These are phyloP conservation scores for Tetragonisca angustula DNA, from an alignment of 2,888 invertebrate genomes.

Conservation along the genomic window DNA sequence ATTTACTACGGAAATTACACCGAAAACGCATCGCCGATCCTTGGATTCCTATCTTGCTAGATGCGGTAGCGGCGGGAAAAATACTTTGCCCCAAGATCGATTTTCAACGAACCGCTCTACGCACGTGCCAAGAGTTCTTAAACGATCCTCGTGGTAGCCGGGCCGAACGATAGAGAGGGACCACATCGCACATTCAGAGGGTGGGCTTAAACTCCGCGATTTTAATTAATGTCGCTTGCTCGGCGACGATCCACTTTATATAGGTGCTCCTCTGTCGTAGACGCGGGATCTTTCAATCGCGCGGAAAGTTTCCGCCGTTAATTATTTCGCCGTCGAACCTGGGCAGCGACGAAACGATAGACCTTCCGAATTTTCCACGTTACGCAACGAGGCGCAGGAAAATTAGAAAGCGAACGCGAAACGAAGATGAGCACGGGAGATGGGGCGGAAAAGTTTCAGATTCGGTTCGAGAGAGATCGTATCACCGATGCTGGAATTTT, in stretches of 20 bases:
- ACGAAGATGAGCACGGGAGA: slow-evolving; percentile 14
- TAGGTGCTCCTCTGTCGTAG: slow-evolving; percentile 39
- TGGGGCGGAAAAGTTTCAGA: slow-evolving; percentile 16
- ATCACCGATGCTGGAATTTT: background rate
- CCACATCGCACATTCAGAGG: too few species aligned
- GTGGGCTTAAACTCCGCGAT: slow-evolving; percentile 52
- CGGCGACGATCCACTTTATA: slow-evolving; percentile 55
- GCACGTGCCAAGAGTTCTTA: slow-evolving; percentile 27
- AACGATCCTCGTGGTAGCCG: slow-evolving; percentile 10
- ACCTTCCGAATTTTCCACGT: slow-evolving; percentile 31
- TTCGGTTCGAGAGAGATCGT: background rate
- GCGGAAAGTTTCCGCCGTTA: slow-evolving; percentile 70
- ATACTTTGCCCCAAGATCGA: background rate
- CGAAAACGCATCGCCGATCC: background rate
- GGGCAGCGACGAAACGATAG: background rate
- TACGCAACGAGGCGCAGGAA: slow-evolving; percentile 21
- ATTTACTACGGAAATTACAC: slow-evolving; percentile 19
- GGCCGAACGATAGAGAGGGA: background rate
- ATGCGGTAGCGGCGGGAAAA: background rate
- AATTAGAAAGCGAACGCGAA: slow-evolving; percentile 45
- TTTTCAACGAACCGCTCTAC: slow-evolving; percentile 3
- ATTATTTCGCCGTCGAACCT: slow-evolving; percentile 66
- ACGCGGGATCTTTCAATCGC: slow-evolving; percentile 60
- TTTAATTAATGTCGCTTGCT: slow-evolving; percentile 74
- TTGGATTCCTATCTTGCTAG: background rate